These are phyloP conservation scores for Istiophorus platypterus DNA, from an alignment of 2,113 vertebrate genomes.

Conservation along the genomic window DNA sequence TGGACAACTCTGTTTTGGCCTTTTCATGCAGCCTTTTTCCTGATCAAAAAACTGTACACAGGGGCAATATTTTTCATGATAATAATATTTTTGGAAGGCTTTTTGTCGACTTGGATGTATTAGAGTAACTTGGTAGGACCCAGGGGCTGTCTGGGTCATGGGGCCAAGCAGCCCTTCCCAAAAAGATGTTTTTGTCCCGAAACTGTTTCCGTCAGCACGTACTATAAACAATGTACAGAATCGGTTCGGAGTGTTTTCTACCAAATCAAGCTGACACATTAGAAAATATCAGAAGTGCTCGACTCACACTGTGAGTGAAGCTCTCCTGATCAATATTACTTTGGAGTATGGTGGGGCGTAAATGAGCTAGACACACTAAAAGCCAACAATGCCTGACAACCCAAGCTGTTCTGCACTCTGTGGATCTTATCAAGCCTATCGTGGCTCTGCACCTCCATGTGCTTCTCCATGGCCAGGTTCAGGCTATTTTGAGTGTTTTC, in stretches of 20 bases:
- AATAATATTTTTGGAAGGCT: neutral
- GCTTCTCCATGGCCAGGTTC: constrained; percentile 65
- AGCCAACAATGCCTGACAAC: constrained; percentile 82
- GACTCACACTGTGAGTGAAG: constrained; percentile 49
- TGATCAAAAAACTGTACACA: neutral
- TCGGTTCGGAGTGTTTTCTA: neutral
- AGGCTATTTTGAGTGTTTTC: constrained; percentile 80
- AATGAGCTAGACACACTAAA: constrained; percentile 79
- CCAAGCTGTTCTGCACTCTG: constrained; percentile 76
- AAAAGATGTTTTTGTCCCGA: neutral
- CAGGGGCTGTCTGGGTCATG: too few relatives aligned
- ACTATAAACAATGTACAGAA: neutral
- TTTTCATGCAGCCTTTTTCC: neutral
- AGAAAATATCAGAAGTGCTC: constrained; percentile 36
- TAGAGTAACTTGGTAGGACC: too few relatives aligned
- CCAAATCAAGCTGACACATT: constrained; percentile 17
- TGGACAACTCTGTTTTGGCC: constrained; percentile 42
- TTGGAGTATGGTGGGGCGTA: constrained; percentile 61
- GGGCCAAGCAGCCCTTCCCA: neutral
- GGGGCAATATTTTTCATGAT: too few relatives aligned
- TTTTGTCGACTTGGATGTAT: too few relatives aligned
- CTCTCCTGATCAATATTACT: constrained; percentile 77
- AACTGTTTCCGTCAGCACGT: neutral
- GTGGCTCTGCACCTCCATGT: constrained; percentile 64
- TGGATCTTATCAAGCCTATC: constrained; percentile 80